These are phyloP conservation scores for Apotomis betuletana DNA, from an alignment of 2,888 invertebrate species.

Conservation along the genomic window DNA sequence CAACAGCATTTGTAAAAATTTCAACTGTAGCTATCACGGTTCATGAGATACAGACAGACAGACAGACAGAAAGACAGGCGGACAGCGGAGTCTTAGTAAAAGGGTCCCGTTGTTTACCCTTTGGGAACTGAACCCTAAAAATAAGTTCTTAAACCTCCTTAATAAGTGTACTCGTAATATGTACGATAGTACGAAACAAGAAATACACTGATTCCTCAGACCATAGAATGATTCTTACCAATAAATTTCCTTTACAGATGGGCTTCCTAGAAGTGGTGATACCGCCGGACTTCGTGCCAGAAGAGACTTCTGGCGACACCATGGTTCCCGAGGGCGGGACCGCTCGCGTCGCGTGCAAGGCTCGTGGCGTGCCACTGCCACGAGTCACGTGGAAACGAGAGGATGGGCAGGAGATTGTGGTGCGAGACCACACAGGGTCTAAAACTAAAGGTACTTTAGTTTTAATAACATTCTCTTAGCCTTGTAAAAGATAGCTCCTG, in stretches of 20 bases:
- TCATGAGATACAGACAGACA: too few relatives aligned
- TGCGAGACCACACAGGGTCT: conserved; percentile 85
- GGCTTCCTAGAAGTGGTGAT: conserved; percentile 91
- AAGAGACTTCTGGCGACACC: conserved; percentile 91
- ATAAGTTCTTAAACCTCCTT: too few relatives aligned
- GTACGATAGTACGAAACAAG: too few relatives aligned
- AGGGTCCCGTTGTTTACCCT: too few relatives aligned
- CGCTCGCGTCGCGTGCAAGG: conserved; percentile 85
- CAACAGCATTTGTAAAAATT: too few relatives aligned
- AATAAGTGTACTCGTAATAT: too few relatives aligned
- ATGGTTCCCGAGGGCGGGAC: conserved; percentile 91
- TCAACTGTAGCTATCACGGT: too few relatives aligned
- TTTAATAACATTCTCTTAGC: not conserved
- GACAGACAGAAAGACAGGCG: too few relatives aligned
- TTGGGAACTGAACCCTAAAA: too few relatives aligned
- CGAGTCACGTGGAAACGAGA: conserved; percentile 90
- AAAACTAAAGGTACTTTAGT: conserved; percentile 79
- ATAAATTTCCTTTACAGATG: conserved; percentile 77
- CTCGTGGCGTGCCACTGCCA: conserved; percentile 89
- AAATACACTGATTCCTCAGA: too few relatives aligned
- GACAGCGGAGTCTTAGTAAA: too few relatives aligned
- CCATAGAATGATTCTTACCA: too few relatives aligned
- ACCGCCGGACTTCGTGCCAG: conserved; percentile 91
- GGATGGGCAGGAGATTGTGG: conserved; percentile 88
- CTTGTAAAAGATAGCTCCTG: not conserved